These are phyloP conservation scores for Perognathus longimembris DNA, from an alignment of 2,113 vertebrate species.

Conservation along the genomic window DNA sequence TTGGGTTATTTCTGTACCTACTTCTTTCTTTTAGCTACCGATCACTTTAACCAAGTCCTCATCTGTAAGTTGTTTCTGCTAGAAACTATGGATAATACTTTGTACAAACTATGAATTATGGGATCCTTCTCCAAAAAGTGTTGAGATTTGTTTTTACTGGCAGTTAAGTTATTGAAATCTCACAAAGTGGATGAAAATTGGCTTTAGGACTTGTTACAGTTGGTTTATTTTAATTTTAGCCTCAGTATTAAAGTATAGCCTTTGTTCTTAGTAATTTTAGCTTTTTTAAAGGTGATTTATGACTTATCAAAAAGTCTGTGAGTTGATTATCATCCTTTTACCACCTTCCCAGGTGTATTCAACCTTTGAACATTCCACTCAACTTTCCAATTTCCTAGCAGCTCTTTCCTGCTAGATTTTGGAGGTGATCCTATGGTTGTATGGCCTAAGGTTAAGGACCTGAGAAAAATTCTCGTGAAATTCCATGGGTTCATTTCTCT, in stretches of 20 bases:
- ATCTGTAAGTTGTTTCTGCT: neutral
- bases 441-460: no score
- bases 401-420: neutral
- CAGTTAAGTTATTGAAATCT: neutral
- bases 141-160: conserved; percentile 25
- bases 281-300: neutral
- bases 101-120: conserved; percentile 4
- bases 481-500: no score
- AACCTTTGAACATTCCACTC: neutral
- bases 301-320: neutral
- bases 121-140: neutral
- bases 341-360: neutral
- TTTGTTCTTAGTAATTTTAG: neutral
- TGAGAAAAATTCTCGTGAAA: no score
- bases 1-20: neutral
- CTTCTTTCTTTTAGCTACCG: neutral
- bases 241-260: neutral
- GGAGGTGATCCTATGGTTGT: neutral
- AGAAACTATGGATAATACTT: neutral
- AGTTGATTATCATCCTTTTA: neutral
- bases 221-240: neutral
- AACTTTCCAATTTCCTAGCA: neutral
- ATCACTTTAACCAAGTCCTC: conserved; percentile 6
- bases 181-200: conserved; percentile 16
- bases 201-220: neutral